A percentile compares a stretch with the other conserved stretches of the same genome.
Evolutionary conservation across 2,888 invertebrate species (phyloP).

Genomic region (Bembecia ichneumoniformis): DNA sequence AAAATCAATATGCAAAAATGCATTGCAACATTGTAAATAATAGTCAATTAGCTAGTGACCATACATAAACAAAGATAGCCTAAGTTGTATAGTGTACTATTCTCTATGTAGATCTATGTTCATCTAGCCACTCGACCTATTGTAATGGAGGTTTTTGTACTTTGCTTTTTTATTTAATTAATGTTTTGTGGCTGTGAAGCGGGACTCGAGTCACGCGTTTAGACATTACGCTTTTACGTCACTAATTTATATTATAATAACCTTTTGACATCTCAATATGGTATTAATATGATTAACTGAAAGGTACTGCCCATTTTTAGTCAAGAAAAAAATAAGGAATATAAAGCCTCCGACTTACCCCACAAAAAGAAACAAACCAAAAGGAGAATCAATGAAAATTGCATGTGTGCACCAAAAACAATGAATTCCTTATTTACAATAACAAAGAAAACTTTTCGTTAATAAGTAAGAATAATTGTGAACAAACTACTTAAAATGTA

Average conservation of each 20-base stretch:
- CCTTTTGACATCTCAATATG: slow-evolving; percentile 16
- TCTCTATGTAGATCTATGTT: slow-evolving; percentile 38
- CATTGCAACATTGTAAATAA: background rate
- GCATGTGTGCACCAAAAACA: no score
- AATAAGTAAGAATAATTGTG: no score
- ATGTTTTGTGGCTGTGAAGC: slow-evolving; percentile 68
- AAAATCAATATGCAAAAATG: no score
- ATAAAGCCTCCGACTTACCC: no score
- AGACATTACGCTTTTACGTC: slow-evolving; percentile 62
- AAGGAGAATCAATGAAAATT: no score
- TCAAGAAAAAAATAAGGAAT: no score
- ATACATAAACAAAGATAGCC: slow-evolving; percentile 38
- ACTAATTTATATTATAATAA: slow-evolving; percentile 53
- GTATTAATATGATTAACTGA: slow-evolving; percentile 4
- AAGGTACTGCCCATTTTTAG: no score
- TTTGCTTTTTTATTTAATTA: slow-evolving; percentile 60
- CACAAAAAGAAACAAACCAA: no score
- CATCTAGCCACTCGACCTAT: slow-evolving; percentile 32
- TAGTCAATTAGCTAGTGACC: background rate
- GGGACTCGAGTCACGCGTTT: slow-evolving; percentile 48
- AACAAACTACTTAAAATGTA: no score
- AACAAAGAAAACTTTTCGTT: no score
- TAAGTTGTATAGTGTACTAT: slow-evolving; percentile 30
- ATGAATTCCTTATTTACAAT: no score
- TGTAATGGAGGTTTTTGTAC: slow-evolving; percentile 40